Conservation (phyloP, 2,888 invertebrate genomes). For the Linyphia triangularis region DNA sequence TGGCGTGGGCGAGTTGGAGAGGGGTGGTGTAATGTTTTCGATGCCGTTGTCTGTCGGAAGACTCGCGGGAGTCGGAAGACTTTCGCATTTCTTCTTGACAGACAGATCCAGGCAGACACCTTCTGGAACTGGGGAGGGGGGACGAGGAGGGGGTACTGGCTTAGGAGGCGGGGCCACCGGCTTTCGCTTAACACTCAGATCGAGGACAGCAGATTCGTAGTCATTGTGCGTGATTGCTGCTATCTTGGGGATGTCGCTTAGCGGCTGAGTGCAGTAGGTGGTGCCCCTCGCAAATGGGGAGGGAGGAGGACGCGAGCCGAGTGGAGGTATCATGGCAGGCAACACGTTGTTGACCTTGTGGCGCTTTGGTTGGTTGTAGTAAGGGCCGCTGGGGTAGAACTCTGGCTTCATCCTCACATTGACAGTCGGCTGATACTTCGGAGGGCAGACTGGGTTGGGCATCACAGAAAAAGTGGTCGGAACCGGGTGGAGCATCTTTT, state of each 20-base stretch:
- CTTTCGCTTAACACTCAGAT: slow-evolving; percentile 76
- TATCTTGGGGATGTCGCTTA: slow-evolving; percentile 64
- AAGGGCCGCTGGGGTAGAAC: slow-evolving; percentile 55
- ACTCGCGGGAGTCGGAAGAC: neutral
- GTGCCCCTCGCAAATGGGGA: slow-evolving; percentile 49
- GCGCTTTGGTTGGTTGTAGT: slow-evolving; percentile 68
- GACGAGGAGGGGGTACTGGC: slow-evolving; percentile 3
- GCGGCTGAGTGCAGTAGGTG: slow-evolving; percentile 60
- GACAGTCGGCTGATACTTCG: slow-evolving; percentile 42
- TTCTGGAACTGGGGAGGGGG: slow-evolving; percentile 48
- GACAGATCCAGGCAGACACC: slow-evolving; percentile 71
- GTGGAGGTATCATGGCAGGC: slow-evolving; percentile 26
- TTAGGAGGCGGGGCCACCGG: slow-evolving; percentile 21
- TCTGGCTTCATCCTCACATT: slow-evolving; percentile 55
- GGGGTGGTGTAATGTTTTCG: slow-evolving; percentile 73
- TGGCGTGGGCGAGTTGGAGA: slow-evolving; percentile 56
- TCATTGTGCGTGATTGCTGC: slow-evolving; percentile 66
- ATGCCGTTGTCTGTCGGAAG: slow-evolving; percentile 55
- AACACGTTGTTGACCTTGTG: slow-evolving; percentile 31
- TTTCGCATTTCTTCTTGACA: slow-evolving; percentile 50
- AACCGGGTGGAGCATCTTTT: slow-evolving; percentile 66
- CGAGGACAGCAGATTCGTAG: slow-evolving; percentile 75
- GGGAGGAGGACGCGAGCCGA: slow-evolving; percentile 39
- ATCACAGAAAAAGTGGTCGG: slow-evolving; percentile 59
- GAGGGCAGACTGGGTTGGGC: slow-evolving; percentile 5